Evolutionary conservation across 2,797 vertebrate genomes (phyloP).

Genomic region (Sardinella longiceps): DNA sequence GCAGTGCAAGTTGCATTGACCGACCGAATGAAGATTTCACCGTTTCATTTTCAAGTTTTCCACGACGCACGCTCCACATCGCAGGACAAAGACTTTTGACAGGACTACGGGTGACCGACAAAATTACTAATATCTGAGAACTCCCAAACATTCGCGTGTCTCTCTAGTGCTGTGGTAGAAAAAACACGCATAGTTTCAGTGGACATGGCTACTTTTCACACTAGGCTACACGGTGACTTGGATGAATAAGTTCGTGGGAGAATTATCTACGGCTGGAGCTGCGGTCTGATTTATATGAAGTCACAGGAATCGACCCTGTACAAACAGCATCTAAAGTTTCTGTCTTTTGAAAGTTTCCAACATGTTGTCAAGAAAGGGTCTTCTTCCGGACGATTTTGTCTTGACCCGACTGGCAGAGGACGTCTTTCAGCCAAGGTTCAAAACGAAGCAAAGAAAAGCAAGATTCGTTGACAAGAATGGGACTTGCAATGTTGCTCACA

Average conservation of each 20-base stretch:
- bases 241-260: not conserved
- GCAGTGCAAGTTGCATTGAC: not conserved
- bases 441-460: conserved; percentile 77
- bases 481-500: conserved; percentile 95
- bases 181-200: conserved; percentile 55
- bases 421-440: conserved; percentile 81
- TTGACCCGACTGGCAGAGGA: conserved; percentile 91
- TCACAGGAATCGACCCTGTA: conserved; percentile 49
- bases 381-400: conserved; percentile 91
- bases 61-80: not conserved
- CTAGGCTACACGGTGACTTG: not conserved
- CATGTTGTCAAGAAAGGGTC: conserved; percentile 95
- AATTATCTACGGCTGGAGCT: conserved; percentile 12
- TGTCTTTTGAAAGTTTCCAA: not conserved
- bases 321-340: not conserved
- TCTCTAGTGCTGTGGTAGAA: conserved; percentile 45
- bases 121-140: not conserved
- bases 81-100: not conserved
- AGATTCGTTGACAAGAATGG: conserved; percentile 94
- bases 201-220: conserved; percentile 39
- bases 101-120: not conserved
- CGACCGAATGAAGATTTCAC: not conserved
- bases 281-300: conserved; percentile 67
- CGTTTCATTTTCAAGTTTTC: not conserved
- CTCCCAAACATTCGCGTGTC: not conserved